Conservation (phyloP, 2,888 invertebrate species). For the Lomographa bimaculata region DNA sequence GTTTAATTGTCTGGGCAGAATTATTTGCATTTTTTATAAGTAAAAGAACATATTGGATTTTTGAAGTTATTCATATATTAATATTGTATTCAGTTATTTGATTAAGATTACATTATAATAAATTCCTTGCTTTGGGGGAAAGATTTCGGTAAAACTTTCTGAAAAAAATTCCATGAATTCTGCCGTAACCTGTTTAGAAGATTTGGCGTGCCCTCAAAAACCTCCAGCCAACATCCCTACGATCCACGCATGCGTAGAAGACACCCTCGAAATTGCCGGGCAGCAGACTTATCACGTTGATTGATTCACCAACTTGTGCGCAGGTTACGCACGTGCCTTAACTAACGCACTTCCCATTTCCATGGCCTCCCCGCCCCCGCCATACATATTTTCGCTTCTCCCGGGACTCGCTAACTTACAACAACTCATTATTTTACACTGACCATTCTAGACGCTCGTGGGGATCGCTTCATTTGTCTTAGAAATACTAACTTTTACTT, state of each 20-base stretch:
- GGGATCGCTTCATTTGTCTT: conserved; percentile 50
- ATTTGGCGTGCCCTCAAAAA: conserved; percentile 29
- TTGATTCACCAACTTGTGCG: conserved; percentile 79
- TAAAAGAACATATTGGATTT: too few relatives aligned
- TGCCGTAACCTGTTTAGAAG: conserved; percentile 17
- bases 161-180: too few relatives aligned
- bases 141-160: too few relatives aligned
- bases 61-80: too few relatives aligned
- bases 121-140: too few relatives aligned
- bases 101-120: too few relatives aligned
- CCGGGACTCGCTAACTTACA: conserved; percentile 29
- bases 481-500: conserved; percentile 42
- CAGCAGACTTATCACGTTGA: conserved; percentile 68
- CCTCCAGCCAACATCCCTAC: conserved; percentile 54
- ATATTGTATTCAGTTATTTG: too few relatives aligned
- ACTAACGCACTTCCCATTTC: conserved; percentile 54
- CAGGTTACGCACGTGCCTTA: conserved; percentile 64
- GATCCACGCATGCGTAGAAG: conserved; percentile 64
- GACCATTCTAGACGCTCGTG: conserved; percentile 49
- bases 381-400: conserved; percentile 27
- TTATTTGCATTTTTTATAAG: too few relatives aligned
- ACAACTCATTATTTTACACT: conserved; percentile 39
- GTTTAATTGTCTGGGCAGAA: too few relatives aligned
- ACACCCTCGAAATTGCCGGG: conserved; percentile 59
- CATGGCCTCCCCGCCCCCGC: conserved; percentile 40